phyloP scores from a whole-genome alignment of 2,797 vertebrate species.

The Aulostomus chinensis region DNA sequence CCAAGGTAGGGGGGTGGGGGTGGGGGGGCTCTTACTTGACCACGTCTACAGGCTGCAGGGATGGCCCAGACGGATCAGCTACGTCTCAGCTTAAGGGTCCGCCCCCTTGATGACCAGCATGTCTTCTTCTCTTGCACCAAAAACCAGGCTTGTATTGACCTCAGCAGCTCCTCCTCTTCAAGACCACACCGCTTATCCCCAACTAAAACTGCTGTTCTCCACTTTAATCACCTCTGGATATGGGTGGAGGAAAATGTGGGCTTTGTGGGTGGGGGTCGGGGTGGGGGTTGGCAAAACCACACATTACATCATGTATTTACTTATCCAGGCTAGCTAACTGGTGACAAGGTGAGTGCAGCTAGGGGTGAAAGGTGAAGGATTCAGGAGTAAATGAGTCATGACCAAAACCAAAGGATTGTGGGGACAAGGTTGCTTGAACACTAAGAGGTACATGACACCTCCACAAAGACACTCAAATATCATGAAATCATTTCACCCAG shows the following conservation, averaged over 20 bases:
- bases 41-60: constrained; percentile 39
- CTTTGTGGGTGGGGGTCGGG: no score
- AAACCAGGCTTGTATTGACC: constrained; percentile 21
- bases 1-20: constrained; percentile 21
- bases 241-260: constrained; percentile 36
- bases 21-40: constrained; percentile 46
- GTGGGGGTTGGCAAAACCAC: constrained; percentile 53
- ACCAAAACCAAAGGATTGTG: constrained; percentile 70
- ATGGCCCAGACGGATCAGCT: constrained; percentile 33
- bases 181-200: constrained; percentile 31
- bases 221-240: constrained; percentile 61
- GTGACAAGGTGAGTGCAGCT: constrained; percentile 65
- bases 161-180: constrained; percentile 24
- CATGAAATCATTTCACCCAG: no score
- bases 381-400: constrained; percentile 78
- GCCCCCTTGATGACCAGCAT: constrained; percentile 34
- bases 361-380: constrained; percentile 78
- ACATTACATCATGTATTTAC: constrained; percentile 79
- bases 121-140: constrained; percentile 24
- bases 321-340: constrained; percentile 65
- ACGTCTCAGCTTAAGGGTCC: constrained; percentile 11
- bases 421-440: constrained; percentile 64
- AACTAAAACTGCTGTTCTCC: constrained; percentile 44
- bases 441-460: constrained; percentile 35
- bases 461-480: background rate